Conservation (phyloP, 2,797 vertebrate species). For the Echiichthys vipera region DNA sequence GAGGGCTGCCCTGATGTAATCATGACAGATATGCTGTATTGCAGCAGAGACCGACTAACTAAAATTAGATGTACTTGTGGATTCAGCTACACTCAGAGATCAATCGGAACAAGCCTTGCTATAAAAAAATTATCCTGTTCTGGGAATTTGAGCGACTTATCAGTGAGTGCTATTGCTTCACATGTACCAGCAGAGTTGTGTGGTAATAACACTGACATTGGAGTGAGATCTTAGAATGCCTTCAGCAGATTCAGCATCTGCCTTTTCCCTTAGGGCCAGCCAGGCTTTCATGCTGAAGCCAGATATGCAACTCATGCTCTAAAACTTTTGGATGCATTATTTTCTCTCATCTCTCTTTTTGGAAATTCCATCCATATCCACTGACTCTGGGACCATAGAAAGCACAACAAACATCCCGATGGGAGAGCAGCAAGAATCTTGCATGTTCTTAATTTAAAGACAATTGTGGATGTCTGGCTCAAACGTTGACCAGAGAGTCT, state of each 20-base stretch:
- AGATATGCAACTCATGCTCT: conserved; percentile 37
- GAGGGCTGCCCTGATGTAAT: too few relatives aligned
- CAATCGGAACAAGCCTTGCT: neutral
- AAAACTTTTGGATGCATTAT: conserved; percentile 40
- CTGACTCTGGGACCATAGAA: conserved; percentile 35
- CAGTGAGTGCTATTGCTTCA: neutral
- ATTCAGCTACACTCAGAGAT: conserved; percentile 2
- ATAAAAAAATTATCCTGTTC: neutral
- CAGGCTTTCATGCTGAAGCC: conserved; percentile 35
- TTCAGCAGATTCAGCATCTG: conserved; percentile 51
- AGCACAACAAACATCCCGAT: conserved; percentile 59
- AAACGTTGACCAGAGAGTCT: conserved; percentile 27
- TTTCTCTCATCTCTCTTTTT: conserved; percentile 19
- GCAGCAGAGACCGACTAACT: neutral
- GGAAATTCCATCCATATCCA: conserved; percentile 34
- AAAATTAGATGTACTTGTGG: neutral
- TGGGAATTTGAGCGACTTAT: conserved; percentile 25
- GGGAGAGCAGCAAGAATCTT: conserved; percentile 9
- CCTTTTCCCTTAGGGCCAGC: conserved; percentile 34
- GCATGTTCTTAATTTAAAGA: conserved; percentile 47
- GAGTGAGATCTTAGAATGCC: conserved; percentile 35
- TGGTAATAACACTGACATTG: conserved; percentile 14
- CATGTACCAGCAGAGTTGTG: conserved; percentile 13
- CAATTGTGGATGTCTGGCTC: conserved; percentile 37
- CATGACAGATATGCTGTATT: too few relatives aligned